A percentile compares a stretch with the other conserved stretches of the same genome.
phyloP scores from a whole-genome alignment of 2,113 vertebrate species.

The mouse (Mus musculus) region DNA sequence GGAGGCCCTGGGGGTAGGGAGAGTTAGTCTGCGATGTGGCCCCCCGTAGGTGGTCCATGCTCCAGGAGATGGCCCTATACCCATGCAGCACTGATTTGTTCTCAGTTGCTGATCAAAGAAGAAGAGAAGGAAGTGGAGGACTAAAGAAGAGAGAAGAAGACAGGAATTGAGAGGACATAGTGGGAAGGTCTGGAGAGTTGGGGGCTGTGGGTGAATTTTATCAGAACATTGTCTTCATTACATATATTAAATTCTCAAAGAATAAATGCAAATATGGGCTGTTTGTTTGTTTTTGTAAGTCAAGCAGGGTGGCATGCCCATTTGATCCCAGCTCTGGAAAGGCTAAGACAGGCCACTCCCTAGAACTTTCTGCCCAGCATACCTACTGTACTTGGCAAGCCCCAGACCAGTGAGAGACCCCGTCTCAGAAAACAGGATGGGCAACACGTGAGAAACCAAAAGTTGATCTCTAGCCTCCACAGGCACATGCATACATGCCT shows the following conservation, averaged over 20 bases:
- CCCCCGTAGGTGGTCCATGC: not conserved
- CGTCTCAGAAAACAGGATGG: not conserved
- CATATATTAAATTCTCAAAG: not conserved
- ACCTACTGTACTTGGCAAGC: not conserved
- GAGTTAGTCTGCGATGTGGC: not conserved
- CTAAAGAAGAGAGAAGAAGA: not conserved
- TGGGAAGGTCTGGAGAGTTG: not conserved
- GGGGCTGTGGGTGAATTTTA: too few species aligned
- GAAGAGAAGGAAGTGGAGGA: not conserved
- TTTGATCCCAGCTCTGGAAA: too few species aligned
- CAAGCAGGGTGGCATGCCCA: not conserved
- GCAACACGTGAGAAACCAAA: not conserved
- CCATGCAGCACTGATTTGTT: not conserved
- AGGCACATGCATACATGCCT: too few species aligned
- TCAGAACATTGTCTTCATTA: not conserved
- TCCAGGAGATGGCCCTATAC: too few species aligned
- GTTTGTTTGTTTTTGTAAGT: not conserved
- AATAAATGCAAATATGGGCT: not conserved
- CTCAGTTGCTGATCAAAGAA: not conserved
- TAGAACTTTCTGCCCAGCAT: not conserved
- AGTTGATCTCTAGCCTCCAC: not conserved
- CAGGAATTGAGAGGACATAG: too few species aligned
- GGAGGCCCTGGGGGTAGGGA: not conserved
- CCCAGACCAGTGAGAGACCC: not conserved
- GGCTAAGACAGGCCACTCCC: not conserved